These are phyloP conservation scores for Neotoxoptera formosana DNA, from an alignment of 1,140 invertebrate genomes.

Conservation along the genomic window DNA sequence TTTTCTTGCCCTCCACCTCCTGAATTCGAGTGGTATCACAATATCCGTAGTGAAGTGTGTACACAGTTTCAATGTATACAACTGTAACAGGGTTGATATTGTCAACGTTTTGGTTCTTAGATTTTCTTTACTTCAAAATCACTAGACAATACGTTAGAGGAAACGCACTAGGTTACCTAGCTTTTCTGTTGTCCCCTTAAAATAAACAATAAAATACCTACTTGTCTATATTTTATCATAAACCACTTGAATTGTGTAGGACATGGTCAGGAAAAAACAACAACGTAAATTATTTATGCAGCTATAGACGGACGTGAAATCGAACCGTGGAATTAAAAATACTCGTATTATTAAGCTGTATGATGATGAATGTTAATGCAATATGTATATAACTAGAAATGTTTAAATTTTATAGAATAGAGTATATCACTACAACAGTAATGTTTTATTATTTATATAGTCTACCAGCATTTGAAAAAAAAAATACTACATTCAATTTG, in stretches of 20 bases:
- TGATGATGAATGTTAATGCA: too few species aligned
- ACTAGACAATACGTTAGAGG: not conserved
- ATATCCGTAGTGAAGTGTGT: not conserved
- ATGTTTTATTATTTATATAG: not conserved
- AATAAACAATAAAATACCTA: not conserved
- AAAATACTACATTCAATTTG: too few species aligned
- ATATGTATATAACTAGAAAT: too few species aligned
- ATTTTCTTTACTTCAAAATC: not conserved
- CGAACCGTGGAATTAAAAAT: too few species aligned
- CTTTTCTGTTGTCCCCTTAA: fast-evolving
- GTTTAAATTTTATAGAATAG: too few species aligned
- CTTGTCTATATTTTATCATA: too few species aligned
- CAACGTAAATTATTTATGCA: too few species aligned
- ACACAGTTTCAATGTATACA: not conserved
- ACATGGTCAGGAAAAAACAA: too few species aligned
- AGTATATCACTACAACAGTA: not conserved
- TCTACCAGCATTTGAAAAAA: not conserved
- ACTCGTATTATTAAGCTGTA: too few species aligned
- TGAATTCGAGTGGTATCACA: not conserved
- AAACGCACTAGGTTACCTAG: not conserved
- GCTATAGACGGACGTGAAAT: too few species aligned
- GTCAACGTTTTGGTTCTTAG: not conserved
- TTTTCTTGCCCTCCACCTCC: not conserved
- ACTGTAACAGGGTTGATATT: not conserved
- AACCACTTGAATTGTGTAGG: too few species aligned